Base-by-base conservation (phyloP, 2,888 invertebrate genomes). In the Oscheius sp. region DNA sequence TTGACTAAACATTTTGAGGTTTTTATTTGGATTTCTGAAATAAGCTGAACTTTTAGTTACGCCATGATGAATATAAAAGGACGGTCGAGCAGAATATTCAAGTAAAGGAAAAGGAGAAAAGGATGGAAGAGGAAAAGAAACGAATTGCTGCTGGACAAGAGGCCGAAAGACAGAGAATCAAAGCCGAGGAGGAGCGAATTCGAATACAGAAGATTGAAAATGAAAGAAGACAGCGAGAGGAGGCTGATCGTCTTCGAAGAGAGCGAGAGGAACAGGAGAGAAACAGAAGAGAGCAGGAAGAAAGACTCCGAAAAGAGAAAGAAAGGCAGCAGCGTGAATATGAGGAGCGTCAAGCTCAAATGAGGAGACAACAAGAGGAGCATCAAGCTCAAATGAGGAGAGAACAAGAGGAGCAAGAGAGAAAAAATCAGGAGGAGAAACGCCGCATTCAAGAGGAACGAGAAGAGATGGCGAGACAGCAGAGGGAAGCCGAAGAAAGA, bases 1-100 rank as follows among this genome's bases (percentile, higher is more conserved):
- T n/a, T 53, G 31, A 10, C 15, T 3, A n/a, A 55, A n/a, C 23
- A 55, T 20, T 20, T 6, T 33, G 34, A 55, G 55, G 55, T 55
- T 45, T n/a, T n/a, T 12, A 1, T n/a, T 23, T 23, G 20, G 12
- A 25, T 1, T 31, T 50, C n/a, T 3, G n/a, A 37, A 34, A 27
- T 15, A 27, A 64, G 3, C 17, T 6, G 2, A 12, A 34, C 12
- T 25, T 64, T 27, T 31, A 64, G 64, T 3, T 2, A 20, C 31
- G 34, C 15, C 34, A 39, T 15, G 52, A 12, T 1, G 52, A 23
- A 10, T 53, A 39, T 37, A 52, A 37, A 53, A 17, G 34, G 17
- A 27, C 29, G 37, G 37, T 65, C 1, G 27, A 52, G 25, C 10
- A 65, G 6, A 65, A 52, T 52, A 20, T 65, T 39, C 52, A 42